Evolutionary conservation across 2,113 vertebrate species (phyloP).

Genomic region (Nycticorax nycticorax): DNA sequence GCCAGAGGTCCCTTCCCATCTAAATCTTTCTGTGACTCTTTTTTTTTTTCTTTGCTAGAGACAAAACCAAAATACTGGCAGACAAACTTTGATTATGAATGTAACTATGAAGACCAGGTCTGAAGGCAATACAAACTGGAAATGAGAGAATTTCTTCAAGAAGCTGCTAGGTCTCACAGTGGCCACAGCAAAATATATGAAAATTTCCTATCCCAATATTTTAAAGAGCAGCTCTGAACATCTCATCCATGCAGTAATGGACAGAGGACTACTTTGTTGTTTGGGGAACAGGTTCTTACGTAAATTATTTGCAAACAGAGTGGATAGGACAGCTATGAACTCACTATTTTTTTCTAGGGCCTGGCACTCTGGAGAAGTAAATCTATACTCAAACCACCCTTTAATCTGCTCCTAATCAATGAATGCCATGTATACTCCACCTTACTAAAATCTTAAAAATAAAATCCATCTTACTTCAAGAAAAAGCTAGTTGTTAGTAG

Average conservation of each 20-base stretch:
- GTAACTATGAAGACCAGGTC: background rate
- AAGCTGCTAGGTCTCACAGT: background rate
- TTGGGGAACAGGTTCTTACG: background rate
- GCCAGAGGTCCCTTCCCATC: background rate
- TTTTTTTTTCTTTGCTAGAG: background rate
- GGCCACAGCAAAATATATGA: background rate
- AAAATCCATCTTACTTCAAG: background rate
- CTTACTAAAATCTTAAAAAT: background rate
- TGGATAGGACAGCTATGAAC: background rate
- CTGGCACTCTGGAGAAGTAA: background rate
- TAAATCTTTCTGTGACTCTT: background rate
- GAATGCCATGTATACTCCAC: background rate
- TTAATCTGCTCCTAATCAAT: background rate
- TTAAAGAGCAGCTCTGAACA: background rate
- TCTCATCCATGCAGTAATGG: background rate
- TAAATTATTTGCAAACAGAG: background rate
- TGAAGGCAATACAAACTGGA: background rate
- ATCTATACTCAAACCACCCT: background rate
- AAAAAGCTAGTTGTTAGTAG: background rate
- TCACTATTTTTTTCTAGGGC: background rate
- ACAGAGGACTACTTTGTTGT: background rate
- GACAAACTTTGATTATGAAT: background rate
- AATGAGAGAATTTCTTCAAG: background rate
- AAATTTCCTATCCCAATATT: background rate
- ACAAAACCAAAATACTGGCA: background rate